Base-by-base conservation (phyloP, 2,888 invertebrate genomes). In the Smittia aterrima region DNA sequence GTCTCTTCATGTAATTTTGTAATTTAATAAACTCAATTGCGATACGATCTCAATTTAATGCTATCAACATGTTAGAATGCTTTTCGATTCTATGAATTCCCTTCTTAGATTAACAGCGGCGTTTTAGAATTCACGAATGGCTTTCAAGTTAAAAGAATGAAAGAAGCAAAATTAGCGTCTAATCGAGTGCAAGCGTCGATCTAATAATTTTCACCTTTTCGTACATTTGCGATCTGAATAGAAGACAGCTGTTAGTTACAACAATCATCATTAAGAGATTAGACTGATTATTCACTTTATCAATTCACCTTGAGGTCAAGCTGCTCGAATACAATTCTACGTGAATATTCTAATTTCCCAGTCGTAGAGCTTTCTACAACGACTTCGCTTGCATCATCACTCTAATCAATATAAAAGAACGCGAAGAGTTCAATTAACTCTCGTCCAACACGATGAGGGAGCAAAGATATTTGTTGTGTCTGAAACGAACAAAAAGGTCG, bases 21-120 rank as follows among this genome's bases (percentile, higher is more conserved):
- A 74, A 74, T 47, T 66, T 74, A 66, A 74, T 66, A 74, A 66
- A 74, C 74, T 66, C 74, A 74, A 74, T 66, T 74, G 62, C 72
- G 72, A 72, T 72, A 72, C 72, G 72, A 72, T 72, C 72, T 72
- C 72, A 72, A 72, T 72, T 72, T 72, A 72, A 72, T 72, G 72
- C 72, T 72, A 72, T 72, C 72, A 70, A 70, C 53, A 53, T 70
- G 47, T 70, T 25, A 27, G 64, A 27, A 11, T 20, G 25, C 27
- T 6, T 25, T 27, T 25, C 13, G 64, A 72, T 62, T 72, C 54
- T 58, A 58, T 58, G 58, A 58, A 13, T 47, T 32, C 32, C 32
- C 32, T 13, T 47, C 40, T 32, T 32, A 72, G 72, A 72, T 71
- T 71, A 58, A 58, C 16, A 27, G 64, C 16, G 64, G 27, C 27